Evolutionary conservation across 1,140 invertebrate species (phyloP).

Genomic region (Drosophila watanabei): DNA sequence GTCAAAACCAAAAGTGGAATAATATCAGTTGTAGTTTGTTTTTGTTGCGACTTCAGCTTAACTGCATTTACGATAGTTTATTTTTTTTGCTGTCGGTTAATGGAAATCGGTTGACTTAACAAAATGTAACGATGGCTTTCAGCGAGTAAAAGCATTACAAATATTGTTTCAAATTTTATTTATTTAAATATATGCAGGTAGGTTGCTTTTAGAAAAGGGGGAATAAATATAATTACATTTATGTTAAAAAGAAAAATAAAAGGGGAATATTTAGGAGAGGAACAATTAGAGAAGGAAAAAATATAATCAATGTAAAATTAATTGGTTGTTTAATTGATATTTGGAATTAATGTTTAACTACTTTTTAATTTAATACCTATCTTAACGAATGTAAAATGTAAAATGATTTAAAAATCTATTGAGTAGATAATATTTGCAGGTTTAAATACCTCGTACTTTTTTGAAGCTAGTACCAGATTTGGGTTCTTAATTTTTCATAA

Average conservation of each 20-base stretch:
- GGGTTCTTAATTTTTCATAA: too few species aligned
- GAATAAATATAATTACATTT: neutral
- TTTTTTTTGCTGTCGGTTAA: constrained; percentile 14
- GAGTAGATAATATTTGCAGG: too few species aligned
- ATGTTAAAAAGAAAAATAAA: neutral
- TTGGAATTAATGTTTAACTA: neutral
- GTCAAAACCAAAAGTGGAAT: constrained; percentile 55
- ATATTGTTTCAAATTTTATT: constrained; percentile 1
- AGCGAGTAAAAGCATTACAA: constrained; percentile 8
- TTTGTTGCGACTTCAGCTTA: constrained; percentile 12
- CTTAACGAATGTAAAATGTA: too few species aligned
- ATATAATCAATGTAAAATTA: neutral
- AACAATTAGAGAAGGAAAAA: neutral
- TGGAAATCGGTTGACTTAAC: constrained; percentile 35
- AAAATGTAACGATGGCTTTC: constrained; percentile 4
- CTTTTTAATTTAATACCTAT: neutral
- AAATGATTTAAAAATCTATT: too few species aligned
- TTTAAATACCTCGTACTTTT: too few species aligned
- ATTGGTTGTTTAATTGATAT: neutral
- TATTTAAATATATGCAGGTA: neutral
- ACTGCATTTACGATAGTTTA: constrained; percentile 11
- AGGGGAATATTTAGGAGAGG: neutral
- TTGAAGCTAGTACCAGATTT: too few species aligned
- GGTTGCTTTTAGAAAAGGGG: neutral
- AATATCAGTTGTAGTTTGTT: constrained; percentile 51